These are phyloP conservation scores for Spermophilus dauricus DNA, from an alignment of 2,113 vertebrate genomes.

Conservation along the genomic window DNA sequence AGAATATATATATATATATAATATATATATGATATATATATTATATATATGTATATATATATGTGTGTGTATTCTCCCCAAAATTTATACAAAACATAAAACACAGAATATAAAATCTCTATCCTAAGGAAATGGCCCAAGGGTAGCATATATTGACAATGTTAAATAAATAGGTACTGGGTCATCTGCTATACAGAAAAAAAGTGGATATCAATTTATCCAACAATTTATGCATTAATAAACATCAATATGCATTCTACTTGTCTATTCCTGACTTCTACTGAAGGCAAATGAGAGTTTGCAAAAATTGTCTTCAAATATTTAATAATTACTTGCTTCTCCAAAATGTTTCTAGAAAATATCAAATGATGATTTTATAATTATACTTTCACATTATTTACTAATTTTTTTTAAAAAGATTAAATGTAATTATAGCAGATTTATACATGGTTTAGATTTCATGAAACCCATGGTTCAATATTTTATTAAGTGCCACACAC, in stretches of 20 bases:
- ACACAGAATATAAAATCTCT: background rate
- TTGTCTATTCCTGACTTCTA: background rate
- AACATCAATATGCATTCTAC: background rate
- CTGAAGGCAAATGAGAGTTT: background rate
- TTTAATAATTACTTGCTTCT: background rate
- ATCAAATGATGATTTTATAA: background rate
- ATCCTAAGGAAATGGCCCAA: background rate
- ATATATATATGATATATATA: too few relatives aligned
- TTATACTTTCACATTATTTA: background rate
- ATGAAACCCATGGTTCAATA: background rate
- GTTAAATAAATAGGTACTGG: background rate
- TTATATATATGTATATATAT: background rate
- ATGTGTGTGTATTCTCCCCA: background rate
- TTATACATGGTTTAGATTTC: background rate
- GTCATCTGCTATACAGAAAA: background rate
- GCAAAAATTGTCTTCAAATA: background rate
- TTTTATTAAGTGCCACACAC: background rate
- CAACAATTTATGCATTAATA: background rate
- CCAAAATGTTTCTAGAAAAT: slow-evolving; percentile 29
- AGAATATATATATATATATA: background rate
- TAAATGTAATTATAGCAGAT: background rate
- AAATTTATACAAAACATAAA: background rate
- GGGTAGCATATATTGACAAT: background rate
- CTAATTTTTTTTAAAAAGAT: background rate
- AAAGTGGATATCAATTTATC: background rate